Base-by-base conservation (phyloP, 2,888 invertebrate genomes). In the Mechanitis messenoides region DNA sequence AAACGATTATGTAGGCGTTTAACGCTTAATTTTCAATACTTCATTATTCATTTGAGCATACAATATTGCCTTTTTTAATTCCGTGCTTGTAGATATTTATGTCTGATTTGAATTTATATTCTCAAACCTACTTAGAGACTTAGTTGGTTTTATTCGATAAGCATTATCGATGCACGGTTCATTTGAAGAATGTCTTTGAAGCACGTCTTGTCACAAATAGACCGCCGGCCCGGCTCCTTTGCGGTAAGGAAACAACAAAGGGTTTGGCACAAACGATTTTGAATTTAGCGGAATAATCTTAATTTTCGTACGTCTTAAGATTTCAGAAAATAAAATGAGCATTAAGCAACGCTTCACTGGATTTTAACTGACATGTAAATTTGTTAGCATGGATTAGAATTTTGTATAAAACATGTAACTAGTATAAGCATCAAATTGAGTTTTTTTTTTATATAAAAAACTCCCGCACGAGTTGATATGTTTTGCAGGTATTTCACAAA, bases 131-230 rank as follows among this genome's bases (percentile, higher is more conserved):
- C 45, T 56, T 12, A 45, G 45, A 55, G 33, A 45, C 45, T 56
- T 56, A 56, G 45, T 45, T 50, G 50, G 50, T 50, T 31, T 50
- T 50, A 50, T 7, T 59, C 46, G 33, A 42, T 47, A 45, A 59
- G 53, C 54, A 63, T 62, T 58, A 66, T 67, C 63, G 60, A 64
- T 63, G 65, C 58, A 71, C 73, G 71, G 72, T 77, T 76, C 71
- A 74, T 76, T 76, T 71, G 72, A 72, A 68, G 72, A 74, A 74
- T 74, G 71, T 71, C 76, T 80, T 81, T 80, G 78, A 79, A 75
- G 76, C 69, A 66, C 63, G 69, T 69, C 63, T 68, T 68, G 65
- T 72, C 69, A 61, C 67, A 67, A 70, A 72, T 71, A 71, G 69
- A 71, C 69, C 72, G 60, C 59, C 63, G 64, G 59, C 46, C n/a